Percentiles rank a stretch among this genome's conserved stretches.
phyloP scores from a whole-genome alignment of 1,140 invertebrate species.

The Plodia interpunctella region DNA sequence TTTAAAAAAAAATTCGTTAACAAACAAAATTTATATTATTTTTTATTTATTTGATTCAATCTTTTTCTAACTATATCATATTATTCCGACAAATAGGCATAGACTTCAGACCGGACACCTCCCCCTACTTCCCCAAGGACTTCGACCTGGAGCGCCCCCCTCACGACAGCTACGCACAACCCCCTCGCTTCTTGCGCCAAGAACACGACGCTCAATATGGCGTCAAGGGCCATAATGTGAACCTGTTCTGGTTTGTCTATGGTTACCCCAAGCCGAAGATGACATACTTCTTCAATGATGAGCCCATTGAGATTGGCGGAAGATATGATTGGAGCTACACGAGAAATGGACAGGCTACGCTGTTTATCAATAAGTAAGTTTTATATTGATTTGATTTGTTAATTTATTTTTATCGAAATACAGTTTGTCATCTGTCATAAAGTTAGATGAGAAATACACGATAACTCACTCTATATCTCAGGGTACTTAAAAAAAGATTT shows the following conservation, averaged over 20 bases:
- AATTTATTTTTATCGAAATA: too few species aligned
- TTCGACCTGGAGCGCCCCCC: conserved; percentile 92
- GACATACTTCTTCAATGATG: conserved; percentile 91
- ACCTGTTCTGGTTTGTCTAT: conserved; percentile 94
- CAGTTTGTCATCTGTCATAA: too few species aligned
- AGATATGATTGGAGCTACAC: conserved; percentile 91
- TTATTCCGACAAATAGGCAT: conserved; percentile 82
- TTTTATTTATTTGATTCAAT: too few species aligned
- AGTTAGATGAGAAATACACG: too few species aligned
- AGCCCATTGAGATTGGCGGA: conserved; percentile 87
- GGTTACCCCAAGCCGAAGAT: conserved; percentile 95
- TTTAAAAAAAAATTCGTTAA: too few species aligned
- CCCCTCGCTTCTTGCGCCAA: conserved; percentile 89
- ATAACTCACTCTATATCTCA: too few species aligned
- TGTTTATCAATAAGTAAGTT: conserved; percentile 89
- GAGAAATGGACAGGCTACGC: conserved; percentile 90
- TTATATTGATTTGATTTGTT: background rate
- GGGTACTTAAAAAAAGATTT: too few species aligned
- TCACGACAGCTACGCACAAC: conserved; percentile 88
- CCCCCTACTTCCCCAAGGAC: conserved; percentile 79
- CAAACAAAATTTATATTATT: too few species aligned
- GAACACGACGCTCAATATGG: conserved; percentile 92
- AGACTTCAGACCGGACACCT: conserved; percentile 90
- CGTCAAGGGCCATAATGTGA: conserved; percentile 91
- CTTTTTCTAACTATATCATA: background rate